A percentile compares a stretch with the other conserved stretches of the same genome.
These are phyloP conservation scores for Aegotheles bennettii DNA, from an alignment of 2,113 vertebrate genomes.

Conservation along the genomic window DNA sequence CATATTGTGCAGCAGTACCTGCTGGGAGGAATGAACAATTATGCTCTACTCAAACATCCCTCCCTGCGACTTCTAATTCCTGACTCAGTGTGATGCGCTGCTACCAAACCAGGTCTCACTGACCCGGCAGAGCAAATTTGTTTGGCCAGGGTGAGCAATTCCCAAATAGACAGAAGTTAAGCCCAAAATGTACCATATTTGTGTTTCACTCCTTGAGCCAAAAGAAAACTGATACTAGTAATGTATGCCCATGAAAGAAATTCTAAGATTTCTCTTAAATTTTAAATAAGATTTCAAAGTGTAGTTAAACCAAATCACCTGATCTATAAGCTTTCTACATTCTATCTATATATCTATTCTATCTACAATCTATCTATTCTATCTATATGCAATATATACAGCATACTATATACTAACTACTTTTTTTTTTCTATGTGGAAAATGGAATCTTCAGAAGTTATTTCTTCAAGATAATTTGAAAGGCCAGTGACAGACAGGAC, in stretches of 20 bases:
- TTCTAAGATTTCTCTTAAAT: background rate
- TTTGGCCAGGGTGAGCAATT: background rate
- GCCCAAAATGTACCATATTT: background rate
- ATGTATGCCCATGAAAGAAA: background rate
- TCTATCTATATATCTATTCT: too few species aligned
- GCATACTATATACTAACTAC: background rate
- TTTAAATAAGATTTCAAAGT: background rate
- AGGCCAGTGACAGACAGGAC: background rate
- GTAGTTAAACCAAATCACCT: background rate
- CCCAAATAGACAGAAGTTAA: background rate
- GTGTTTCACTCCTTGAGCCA: background rate
- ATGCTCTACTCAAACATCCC: background rate
- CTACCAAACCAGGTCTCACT: background rate
- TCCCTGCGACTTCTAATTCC: background rate
- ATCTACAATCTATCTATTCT: too few species aligned
- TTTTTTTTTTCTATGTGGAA: background rate
- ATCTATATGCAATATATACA: background rate
- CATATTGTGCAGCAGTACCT: background rate
- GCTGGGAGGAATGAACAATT: background rate
- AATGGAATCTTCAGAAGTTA: background rate
- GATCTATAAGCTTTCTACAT: background rate
- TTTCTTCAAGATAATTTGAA: background rate
- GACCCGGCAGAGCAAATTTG: background rate
- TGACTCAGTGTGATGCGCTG: background rate
- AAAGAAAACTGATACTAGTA: background rate